phyloP scores from a whole-genome alignment of 1,140 invertebrate species.

The Palaemon carinicauda region DNA sequence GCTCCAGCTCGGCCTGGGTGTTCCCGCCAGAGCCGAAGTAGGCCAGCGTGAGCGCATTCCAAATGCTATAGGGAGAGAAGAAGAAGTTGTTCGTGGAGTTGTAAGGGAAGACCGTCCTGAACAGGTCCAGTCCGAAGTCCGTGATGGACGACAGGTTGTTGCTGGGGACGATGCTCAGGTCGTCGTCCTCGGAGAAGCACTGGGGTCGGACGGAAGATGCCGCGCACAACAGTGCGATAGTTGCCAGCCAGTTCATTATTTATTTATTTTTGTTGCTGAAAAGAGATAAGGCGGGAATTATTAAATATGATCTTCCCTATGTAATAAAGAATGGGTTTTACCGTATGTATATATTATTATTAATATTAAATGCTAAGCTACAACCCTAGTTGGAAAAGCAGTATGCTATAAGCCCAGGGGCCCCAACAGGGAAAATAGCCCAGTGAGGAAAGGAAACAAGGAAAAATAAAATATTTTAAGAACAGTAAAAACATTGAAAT shows the following conservation, averaged over 20 bases:
- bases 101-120: conserved; percentile 37
- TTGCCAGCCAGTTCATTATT: neutral
- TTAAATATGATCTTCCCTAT: too few relatives aligned
- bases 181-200: conserved; percentile 15
- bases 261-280: neutral
- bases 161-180: neutral
- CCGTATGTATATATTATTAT: too few relatives aligned
- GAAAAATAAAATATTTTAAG: too few relatives aligned
- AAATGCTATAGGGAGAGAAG: conserved; percentile 86
- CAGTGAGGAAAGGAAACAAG: too few relatives aligned
- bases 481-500: too few relatives aligned
- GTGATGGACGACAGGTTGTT: conserved; percentile 34
- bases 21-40: conserved; percentile 78
- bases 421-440: too few relatives aligned
- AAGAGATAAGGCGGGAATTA: too few relatives aligned
- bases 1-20: conserved; percentile 65
- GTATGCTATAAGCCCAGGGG: too few relatives aligned
- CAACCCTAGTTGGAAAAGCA: too few relatives aligned
- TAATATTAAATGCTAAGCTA: too few relatives aligned
- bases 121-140: conserved; percentile 36
- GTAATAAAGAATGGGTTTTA: too few relatives aligned
- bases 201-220: neutral
- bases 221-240: neutral
- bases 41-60: conserved; percentile 78
- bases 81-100: conserved; percentile 74